Conservation (phyloP, 2,888 invertebrate species). For the Cheilosia urbana region DNA sequence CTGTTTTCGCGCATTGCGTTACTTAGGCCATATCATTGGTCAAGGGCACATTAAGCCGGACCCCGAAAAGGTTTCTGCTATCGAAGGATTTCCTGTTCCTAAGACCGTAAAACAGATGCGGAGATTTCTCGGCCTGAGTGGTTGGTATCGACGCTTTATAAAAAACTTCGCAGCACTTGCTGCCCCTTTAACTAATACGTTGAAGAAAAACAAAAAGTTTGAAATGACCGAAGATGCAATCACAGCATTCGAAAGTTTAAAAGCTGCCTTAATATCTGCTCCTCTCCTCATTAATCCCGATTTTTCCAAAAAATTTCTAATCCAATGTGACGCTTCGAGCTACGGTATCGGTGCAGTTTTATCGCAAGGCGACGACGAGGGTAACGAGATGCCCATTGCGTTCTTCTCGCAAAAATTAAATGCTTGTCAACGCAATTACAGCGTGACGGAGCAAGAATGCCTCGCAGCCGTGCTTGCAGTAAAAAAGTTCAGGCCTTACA, state of each 20-base stretch:
- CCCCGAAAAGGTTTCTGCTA: too few relatives aligned
- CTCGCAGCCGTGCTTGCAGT: not conserved
- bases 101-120: too few relatives aligned
- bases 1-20: too few relatives aligned
- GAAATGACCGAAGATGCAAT: not conserved
- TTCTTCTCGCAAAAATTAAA: constrained; percentile 20
- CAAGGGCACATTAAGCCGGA: too few relatives aligned
- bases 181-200: not conserved
- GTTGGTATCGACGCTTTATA: too few relatives aligned
- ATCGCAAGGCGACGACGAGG: not conserved
- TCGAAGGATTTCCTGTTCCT: too few relatives aligned
- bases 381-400: not conserved
- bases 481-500: not conserved
- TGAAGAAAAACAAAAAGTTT: not conserved
- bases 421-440: constrained; percentile 12
- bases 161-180: not conserved
- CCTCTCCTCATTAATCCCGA: constrained; percentile 1
- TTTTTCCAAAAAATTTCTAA: constrained; percentile 2
- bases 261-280: not conserved
- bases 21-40: too few relatives aligned
- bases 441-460: constrained; percentile 14
- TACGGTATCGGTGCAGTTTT: constrained; percentile 10
- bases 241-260: not conserved
- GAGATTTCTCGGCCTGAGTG: too few relatives aligned
- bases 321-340: constrained; percentile 15